Base-by-base conservation (phyloP, 2,113 vertebrate species). In the Phylloscopus trochilus region DNA sequence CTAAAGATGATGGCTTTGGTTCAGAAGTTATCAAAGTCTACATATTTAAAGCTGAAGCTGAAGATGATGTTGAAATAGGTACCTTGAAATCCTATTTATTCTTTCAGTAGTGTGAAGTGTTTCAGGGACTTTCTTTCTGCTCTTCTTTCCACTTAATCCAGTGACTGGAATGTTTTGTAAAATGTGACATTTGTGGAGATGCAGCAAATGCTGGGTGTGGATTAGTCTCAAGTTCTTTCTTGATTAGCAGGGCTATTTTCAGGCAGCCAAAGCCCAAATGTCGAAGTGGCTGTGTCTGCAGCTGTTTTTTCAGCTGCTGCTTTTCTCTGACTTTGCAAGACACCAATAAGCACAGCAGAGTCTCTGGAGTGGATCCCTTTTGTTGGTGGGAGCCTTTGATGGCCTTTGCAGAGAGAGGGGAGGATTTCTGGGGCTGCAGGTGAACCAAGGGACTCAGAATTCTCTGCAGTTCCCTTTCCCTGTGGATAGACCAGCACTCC, bases 11-110 rank as follows among this genome's bases (percentile, higher is more conserved):
- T 24, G 98, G 98, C 14, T 99, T 98, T 97, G 98, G 98, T 95
- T 99, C 99, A 47, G 99, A 99, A 97, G 99, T 99, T 96, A 99
- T 99, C 97, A 99, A 99, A 98, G 99, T 99, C 88, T 99, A 99
- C 97, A 99, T 99, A 97, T 99, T 99, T 97, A 99, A 99, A 98
- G 99, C 99, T 55, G 99, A 99, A 96, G 99, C 99, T 73, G 99
- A 99, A 96, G 99, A 99, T 96, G 99, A 99, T 98, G 99, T 99
- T n/a, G 98, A 99, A 98, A 99, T 99, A 97, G 99, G 99, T 98
- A 98, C 49, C 89, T 94, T 77, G 49, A 84, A 91, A 70, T 94
- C 92, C 72, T 87, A 0, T 69, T 55, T 87, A 17, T 90, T 96
- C 15, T 77, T 62, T 31, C 52, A 55, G 12, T 56, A 30, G 19